phyloP scores from a whole-genome alignment of 2,888 invertebrate genomes.

The Drosophila lutescens region DNA sequence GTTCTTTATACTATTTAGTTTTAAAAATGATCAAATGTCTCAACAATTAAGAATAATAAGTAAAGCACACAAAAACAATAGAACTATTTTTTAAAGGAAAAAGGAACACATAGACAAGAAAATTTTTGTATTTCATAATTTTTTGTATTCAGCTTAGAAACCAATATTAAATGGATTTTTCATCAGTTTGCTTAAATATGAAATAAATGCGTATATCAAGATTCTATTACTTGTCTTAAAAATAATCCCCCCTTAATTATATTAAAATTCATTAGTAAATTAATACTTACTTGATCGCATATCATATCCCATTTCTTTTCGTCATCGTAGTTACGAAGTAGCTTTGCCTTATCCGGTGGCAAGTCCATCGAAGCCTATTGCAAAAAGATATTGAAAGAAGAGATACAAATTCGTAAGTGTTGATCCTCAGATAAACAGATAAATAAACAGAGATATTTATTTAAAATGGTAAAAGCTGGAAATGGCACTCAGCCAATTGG shows the following conservation, averaged over 20 bases:
- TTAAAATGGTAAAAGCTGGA: not conserved
- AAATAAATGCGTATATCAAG: no score
- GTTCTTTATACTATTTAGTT: no score
- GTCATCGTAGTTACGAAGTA: conserved; percentile 96
- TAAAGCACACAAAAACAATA: no score
- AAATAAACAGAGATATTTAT: not conserved
- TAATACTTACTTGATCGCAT: conserved; percentile 96
- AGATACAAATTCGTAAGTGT: conserved; percentile 23
- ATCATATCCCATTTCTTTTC: conserved; percentile 99
- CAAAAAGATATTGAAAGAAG: conserved; percentile 79
- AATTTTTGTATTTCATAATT: no score
- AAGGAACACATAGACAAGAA: no score
- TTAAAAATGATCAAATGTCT: no score
- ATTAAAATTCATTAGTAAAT: no score
- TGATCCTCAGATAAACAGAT: conserved; percentile 2
- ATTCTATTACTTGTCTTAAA: no score
- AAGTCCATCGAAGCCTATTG: conserved; percentile 98
- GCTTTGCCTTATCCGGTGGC: conserved; percentile 99
- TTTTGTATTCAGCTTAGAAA: no score
- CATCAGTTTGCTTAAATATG: no score
- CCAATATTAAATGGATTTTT: no score
- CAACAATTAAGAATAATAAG: not conserved
- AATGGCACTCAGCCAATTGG: conserved; percentile 28
- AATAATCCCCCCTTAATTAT: no score
- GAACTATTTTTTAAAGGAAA: not conserved